Evolutionary conservation across 2,888 invertebrate genomes (phyloP).

Genomic region (Stenolophus ochropezus): DNA sequence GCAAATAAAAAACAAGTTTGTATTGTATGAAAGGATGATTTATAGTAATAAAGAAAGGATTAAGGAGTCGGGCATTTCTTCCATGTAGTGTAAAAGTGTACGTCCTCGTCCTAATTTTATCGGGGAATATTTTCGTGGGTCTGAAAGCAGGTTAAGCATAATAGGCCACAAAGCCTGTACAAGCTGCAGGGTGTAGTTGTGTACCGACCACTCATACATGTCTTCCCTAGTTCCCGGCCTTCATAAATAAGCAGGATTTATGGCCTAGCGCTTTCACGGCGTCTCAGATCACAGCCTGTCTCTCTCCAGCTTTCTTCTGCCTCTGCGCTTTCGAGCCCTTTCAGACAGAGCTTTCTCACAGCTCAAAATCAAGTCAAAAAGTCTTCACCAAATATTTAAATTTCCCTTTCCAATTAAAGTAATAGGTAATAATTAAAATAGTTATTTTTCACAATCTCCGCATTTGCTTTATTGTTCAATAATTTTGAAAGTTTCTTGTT

Average conservation of each 20-base stretch:
- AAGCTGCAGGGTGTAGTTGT: constrained; percentile 54
- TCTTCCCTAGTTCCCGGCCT: constrained; percentile 69
- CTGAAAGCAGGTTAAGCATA: constrained; percentile 27
- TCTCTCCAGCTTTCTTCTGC: constrained; percentile 10
- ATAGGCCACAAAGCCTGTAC: not conserved
- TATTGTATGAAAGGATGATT: too few species aligned
- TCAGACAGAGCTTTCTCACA: not conserved
- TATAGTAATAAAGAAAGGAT: too few species aligned
- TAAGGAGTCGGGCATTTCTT: too few species aligned
- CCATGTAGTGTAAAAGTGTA: not conserved
- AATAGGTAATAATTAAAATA: too few species aligned
- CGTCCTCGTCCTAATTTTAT: not conserved
- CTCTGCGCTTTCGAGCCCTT: too few species aligned
- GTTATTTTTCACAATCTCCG: too few species aligned
- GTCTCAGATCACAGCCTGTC: constrained; percentile 52
- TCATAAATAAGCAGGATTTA: constrained; percentile 73
- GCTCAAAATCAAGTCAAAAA: too few species aligned
- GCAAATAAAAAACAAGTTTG: too few species aligned
- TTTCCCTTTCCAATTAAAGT: too few species aligned
- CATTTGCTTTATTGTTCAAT: too few species aligned
- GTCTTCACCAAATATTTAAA: too few species aligned
- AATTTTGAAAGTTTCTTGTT: too few species aligned
- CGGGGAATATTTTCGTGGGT: not conserved
- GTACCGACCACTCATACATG: constrained; percentile 68
- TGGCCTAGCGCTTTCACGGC: constrained; percentile 66